Evolutionary conservation across 2,113 vertebrate genomes (phyloP).

Genomic region (Oreochromis tanganicae): DNA sequence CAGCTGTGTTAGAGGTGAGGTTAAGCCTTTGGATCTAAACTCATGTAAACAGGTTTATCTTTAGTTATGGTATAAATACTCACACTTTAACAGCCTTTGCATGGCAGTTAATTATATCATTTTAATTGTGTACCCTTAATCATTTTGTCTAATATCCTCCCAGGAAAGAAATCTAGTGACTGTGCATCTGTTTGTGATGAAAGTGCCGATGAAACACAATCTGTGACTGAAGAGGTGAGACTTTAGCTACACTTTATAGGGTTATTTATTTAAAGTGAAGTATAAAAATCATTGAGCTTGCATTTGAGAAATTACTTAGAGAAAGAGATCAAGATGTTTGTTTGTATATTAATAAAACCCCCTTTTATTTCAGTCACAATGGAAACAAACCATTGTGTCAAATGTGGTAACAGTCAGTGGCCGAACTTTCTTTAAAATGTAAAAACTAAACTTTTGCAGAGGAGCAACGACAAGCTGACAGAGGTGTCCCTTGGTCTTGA

Average conservation of each 20-base stretch:
- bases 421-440: not conserved
- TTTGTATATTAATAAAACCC: not conserved
- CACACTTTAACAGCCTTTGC: not conserved
- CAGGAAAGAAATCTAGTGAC: not conserved
- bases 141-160: not conserved
- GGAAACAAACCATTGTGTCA: not conserved
- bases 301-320: not conserved
- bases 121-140: not conserved
- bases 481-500: not conserved
- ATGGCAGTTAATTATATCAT: rapidly evolving
- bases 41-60: not conserved
- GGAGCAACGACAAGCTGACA: not conserved
- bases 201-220: not conserved
- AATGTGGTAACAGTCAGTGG: not conserved
- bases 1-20: not conserved
- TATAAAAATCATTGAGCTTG: not conserved
- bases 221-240: not conserved
- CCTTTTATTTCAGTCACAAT: not conserved
- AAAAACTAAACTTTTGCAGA: not conserved
- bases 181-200: not conserved
- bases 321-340: not conserved
- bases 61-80: not conserved
- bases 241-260: not conserved
- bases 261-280: not conserved
- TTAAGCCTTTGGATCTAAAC: not conserved